phyloP scores from a whole-genome alignment of 2,113 vertebrate species.

The Asarcornis scutulata region DNA sequence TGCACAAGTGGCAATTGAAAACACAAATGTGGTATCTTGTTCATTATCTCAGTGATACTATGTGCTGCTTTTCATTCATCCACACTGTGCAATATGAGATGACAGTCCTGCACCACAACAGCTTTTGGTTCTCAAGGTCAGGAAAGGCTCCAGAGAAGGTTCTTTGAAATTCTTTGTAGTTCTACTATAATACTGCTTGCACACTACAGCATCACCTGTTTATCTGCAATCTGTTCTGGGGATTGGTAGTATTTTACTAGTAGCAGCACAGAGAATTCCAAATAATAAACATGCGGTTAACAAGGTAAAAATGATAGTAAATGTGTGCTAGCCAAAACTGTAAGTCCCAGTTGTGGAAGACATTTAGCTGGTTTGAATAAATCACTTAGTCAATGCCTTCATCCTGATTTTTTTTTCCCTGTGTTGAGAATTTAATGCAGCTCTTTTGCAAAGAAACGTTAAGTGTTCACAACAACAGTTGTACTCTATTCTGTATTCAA shows the following conservation, averaged over 20 bases:
- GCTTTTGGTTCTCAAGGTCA: not conserved
- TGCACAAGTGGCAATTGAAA: not conserved
- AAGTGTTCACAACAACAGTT: too few relatives aligned
- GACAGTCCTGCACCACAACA: not conserved
- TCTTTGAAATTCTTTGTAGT: not conserved
- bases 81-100: not conserved
- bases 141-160: not conserved
- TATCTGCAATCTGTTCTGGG: not conserved
- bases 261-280: not conserved
- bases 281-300: not conserved
- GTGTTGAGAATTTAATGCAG: too few relatives aligned
- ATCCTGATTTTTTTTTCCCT: too few relatives aligned
- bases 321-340: too few relatives aligned
- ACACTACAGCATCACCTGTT: not conserved
- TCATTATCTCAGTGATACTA: not conserved
- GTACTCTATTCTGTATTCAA: too few relatives aligned
- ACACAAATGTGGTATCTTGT: not conserved
- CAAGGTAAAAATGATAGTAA: too few relatives aligned
- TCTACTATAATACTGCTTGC: not conserved
- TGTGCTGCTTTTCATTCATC: not conserved
- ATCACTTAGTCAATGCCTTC: too few relatives aligned
- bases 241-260: not conserved
- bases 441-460: too few relatives aligned
- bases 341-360: too few relatives aligned
- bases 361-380: too few relatives aligned